Evolutionary conservation across 2,888 invertebrate genomes (phyloP), one percentile per base, ranked within the genome.

Genomic region (Asteroscopus sphinx): DNA sequence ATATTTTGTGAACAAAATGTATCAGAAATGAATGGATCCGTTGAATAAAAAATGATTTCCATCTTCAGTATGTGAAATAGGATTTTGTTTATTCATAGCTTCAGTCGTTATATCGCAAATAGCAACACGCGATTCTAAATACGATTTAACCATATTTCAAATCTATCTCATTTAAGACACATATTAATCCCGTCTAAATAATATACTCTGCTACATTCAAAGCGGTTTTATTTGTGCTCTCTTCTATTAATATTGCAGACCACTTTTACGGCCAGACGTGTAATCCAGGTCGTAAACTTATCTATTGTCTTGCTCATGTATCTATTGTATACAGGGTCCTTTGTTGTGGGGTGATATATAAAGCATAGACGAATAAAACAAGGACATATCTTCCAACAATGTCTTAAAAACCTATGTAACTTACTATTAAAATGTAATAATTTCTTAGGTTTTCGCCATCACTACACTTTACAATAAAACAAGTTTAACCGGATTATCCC

Each of bases 261-360:
- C 36, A 37, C 16, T 47, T 72, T 71, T 63, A 73, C 69, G 49
- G 44, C n/a, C 26, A 11, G 11, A 55, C 37, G 46, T 49, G 49
- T 65, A 56, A 64, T 45, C 53, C 40, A 13, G 21, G 33, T 64
- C 60, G 42, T 73, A 68, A 71, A 73, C 25, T 60, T 39, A 40
- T 35, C 33, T 44, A 44, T 47, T 39, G 2, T 48, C 12, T 41
- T 37, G 47, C 13, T 42, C 25, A 35, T 36, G 30, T 46, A 35
- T 36, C 26, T 46, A 35, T 48, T 41, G 16, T 49, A 15, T 37
- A 30, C 9, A 2, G 15, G 9, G 32, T 6, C 11, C 28, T 42
- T 46, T 51, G 28, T 63, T 51, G 3, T 42, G 3, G 15, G 28
- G 2, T 9, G 13, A 15, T 17, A 3, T 42, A n/a, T 9, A 12